Evolutionary conservation across 2,888 invertebrate species (phyloP).

Genomic region (Agriopis leucophaearia): DNA sequence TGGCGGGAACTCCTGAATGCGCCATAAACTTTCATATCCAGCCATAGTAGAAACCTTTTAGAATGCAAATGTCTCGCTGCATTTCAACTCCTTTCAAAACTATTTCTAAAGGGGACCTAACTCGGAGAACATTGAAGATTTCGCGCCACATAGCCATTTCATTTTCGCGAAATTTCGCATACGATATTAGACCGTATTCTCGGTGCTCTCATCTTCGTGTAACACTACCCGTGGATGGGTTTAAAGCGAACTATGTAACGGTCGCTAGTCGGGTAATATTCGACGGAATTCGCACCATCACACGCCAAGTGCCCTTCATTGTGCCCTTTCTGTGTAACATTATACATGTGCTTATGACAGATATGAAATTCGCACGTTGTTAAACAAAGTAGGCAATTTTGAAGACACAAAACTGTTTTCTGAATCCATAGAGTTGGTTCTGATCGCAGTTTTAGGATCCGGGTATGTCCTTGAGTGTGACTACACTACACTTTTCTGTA

Average conservation of each 20-base stretch:
- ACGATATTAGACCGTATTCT: slow-evolving; percentile 59
- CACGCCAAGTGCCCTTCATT: slow-evolving; percentile 30
- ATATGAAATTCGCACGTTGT: slow-evolving; percentile 31
- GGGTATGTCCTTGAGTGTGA: background rate
- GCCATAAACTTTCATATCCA: slow-evolving; percentile 69
- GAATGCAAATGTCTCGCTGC: slow-evolving; percentile 78
- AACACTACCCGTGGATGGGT: slow-evolving; percentile 40
- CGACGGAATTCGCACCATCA: slow-evolving; percentile 27
- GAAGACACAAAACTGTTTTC: slow-evolving; percentile 10
- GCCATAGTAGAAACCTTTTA: slow-evolving; percentile 67
- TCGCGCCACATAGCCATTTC: slow-evolving; percentile 63
- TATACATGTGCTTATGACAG: slow-evolving; percentile 17
- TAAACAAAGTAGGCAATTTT: slow-evolving; percentile 14
- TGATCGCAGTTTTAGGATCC: background rate
- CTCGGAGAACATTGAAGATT: slow-evolving; percentile 69
- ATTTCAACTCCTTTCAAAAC: slow-evolving; percentile 76
- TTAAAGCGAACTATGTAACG: slow-evolving; percentile 31
- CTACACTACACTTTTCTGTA: too few relatives aligned
- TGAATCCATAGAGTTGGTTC: background rate
- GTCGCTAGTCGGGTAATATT: slow-evolving; percentile 23
- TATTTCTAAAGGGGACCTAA: slow-evolving; percentile 75
- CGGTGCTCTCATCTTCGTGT: slow-evolving; percentile 51
- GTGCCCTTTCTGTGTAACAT: slow-evolving; percentile 28
- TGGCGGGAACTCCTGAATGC: slow-evolving; percentile 52
- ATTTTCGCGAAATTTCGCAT: slow-evolving; percentile 63